Base-by-base conservation (phyloP, 53 echinoderm and acorn worm species). In the Paelopatides confundens region DNA sequence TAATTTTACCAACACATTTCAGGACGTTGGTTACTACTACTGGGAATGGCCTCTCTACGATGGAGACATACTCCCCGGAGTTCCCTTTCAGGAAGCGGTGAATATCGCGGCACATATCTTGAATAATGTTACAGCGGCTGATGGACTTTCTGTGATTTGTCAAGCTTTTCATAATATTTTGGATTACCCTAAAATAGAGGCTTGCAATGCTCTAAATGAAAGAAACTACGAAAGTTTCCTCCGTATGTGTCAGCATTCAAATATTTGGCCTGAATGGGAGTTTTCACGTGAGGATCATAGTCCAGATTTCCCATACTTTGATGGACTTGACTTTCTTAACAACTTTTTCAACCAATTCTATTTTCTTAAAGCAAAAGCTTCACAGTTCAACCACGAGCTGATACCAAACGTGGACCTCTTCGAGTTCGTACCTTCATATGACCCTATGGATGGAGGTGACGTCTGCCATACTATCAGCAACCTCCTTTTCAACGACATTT, bases 121-220 rank as follows among this genome's bases (percentile, higher is more conserved):
- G 36, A 39, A 52, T 36, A 58, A 26, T 35, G 24, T 15, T 5
- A 74, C 62, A 15, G 35, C 67, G 10, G 33, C 51, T 17, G 34
- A 74, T 36, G 87, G 71, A 18, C 33, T 74, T 31, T 23, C 29
- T 15, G 24, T 74, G 34, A 15, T 87, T 38, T 87, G 87, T 87
- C 14, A 21, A 17, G 71, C 50, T 30, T 77, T 76, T 26, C 15
- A 3, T 5, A 28, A 31, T 18, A 21, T 53, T 52, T 35, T 86
- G 13, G 71, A 70, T 47, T 15, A 32, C 7, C 3, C 21, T 13
- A 26, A 34, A 58, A 12, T 65, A 21, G 26, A 37, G 30, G 35
- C 62, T 26, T 83, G 84, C 35, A 36, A 18, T 38, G 84, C 84
- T 36, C 39, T 65, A 11, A 28, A 65, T 26, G 39, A 37, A 35